Conservation (phyloP, 2,113 vertebrate genomes). For the Odontophorus gujanensis region DNA sequence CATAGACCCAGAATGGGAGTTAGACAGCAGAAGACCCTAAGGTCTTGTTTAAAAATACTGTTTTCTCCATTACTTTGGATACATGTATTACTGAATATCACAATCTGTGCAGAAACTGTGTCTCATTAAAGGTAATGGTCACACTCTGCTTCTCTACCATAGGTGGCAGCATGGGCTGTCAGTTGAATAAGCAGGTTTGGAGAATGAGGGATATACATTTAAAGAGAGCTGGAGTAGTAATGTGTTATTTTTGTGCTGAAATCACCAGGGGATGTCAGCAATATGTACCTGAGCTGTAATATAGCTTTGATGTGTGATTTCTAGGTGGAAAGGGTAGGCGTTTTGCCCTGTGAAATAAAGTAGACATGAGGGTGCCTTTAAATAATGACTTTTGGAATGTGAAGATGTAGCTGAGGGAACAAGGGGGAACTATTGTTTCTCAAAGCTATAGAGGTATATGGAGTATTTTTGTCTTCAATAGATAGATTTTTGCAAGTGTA, state of each 20-base stretch:
- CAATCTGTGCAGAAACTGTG: not conserved
- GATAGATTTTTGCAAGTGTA: not conserved
- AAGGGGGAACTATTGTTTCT: not conserved
- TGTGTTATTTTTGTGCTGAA: not conserved
- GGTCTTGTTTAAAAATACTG: fast-evolving
- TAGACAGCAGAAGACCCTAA: not conserved
- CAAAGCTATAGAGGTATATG: not conserved
- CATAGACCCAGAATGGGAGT: not conserved
- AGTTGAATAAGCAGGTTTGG: not conserved
- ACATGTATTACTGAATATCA: not conserved
- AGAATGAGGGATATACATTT: not conserved
- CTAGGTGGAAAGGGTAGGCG: not conserved
- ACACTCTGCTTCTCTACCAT: not conserved
- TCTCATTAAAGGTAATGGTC: not conserved
- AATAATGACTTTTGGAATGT: not conserved
- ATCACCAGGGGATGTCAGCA: not conserved
- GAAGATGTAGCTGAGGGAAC: not conserved
- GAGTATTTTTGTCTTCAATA: not conserved
- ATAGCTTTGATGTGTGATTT: not conserved
- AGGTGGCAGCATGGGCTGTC: fast-evolving
- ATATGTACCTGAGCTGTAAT: not conserved
- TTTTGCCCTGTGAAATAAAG: not conserved
- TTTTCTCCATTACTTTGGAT: not conserved
- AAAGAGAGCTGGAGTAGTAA: not conserved
- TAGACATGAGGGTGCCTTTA: not conserved